Evolutionary conservation across 2,113 vertebrate genomes (phyloP).

Genomic region (Lontra canadensis): DNA sequence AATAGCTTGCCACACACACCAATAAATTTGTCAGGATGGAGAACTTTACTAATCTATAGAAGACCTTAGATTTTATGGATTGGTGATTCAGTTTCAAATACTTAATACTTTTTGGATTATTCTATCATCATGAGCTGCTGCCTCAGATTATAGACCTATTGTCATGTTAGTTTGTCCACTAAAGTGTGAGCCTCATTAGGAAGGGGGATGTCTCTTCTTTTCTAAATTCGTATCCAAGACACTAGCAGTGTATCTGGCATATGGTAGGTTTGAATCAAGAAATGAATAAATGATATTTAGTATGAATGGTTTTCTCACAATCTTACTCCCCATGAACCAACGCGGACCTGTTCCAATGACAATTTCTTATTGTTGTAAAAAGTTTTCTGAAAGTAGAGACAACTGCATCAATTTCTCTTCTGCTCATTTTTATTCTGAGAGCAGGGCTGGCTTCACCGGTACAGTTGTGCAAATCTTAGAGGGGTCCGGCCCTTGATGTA

Average conservation of each 20-base stretch:
- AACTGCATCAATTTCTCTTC: neutral
- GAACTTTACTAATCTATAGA: neutral
- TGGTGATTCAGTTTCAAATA: neutral
- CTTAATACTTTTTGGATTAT: neutral
- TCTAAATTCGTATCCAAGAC: neutral
- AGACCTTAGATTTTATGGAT: neutral
- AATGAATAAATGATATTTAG: neutral
- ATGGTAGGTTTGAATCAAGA: neutral
- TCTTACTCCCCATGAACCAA: neutral
- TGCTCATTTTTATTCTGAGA: neutral
- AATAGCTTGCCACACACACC: neutral
- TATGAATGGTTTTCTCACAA: neutral
- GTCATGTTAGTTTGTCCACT: neutral
- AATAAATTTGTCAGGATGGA: neutral
- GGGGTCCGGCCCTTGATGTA: neutral
- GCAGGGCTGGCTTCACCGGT: neutral
- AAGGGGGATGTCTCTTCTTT: neutral
- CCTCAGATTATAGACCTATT: neutral
- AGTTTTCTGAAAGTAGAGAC: neutral
- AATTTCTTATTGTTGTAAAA: neutral
- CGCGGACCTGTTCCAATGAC: neutral
- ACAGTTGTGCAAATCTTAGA: neutral
- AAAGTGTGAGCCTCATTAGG: neutral
- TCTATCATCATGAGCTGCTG: neutral
- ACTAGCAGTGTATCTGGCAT: neutral